Conservation (phyloP, 2,797 vertebrate genomes). For the Taeniopygia guttata region DNA sequence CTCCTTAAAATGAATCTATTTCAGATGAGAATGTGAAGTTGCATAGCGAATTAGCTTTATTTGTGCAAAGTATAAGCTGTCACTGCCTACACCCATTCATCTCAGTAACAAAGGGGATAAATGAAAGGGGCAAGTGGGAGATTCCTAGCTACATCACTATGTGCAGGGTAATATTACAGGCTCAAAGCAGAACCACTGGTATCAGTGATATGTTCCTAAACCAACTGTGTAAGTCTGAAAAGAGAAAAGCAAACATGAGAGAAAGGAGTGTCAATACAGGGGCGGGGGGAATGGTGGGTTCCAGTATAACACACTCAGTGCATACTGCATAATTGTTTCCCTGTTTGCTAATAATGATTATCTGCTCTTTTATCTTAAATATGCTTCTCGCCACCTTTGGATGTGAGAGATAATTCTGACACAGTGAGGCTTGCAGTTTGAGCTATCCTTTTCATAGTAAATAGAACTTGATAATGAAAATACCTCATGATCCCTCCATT, state of each 20-base stretch:
- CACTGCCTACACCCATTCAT: not conserved
- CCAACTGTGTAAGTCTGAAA: slow-evolving; percentile 10
- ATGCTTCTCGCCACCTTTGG: slow-evolving; percentile 8
- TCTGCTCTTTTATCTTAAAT: slow-evolving; percentile 43
- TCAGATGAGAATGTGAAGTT: not conserved
- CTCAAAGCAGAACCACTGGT: slow-evolving; percentile 1
- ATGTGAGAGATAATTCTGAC: not conserved
- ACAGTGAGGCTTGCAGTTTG: not conserved
- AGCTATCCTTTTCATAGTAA: not conserved
- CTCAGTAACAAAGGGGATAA: not conserved
- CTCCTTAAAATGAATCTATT: not conserved
- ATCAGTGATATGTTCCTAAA: not conserved
- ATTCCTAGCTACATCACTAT: slow-evolving; percentile 48
- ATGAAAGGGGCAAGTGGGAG: not conserved
- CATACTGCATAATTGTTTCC: slow-evolving; percentile 27
- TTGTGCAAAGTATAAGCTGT: not conserved
- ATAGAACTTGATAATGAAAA: not conserved
- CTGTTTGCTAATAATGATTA: slow-evolving; percentile 27
- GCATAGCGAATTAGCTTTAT: not conserved
- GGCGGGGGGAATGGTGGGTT: not conserved
- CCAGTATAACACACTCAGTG: not conserved
- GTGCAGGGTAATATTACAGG: slow-evolving; percentile 1
- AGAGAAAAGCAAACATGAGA: slow-evolving; percentile 31
- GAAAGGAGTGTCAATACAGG: slow-evolving; percentile 43
- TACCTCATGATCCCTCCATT: not conserved